phyloP scores from a whole-genome alignment of 1,140 invertebrate species.

The Cecropterus lyciades region DNA sequence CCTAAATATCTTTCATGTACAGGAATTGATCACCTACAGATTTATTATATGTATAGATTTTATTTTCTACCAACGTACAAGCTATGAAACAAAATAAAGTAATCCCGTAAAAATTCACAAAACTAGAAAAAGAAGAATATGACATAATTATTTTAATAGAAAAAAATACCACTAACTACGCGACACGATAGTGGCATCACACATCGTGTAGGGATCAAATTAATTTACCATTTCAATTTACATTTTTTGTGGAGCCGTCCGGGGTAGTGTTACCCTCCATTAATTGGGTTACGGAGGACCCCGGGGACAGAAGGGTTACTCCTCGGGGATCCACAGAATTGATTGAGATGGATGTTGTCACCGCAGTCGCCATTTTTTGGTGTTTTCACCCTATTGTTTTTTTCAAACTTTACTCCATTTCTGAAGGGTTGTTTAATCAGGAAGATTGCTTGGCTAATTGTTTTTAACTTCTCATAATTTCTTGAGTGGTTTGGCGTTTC shows the following conservation, averaged over 20 bases:
- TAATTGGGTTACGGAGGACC: slow-evolving; percentile 73
- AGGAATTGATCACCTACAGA: too few relatives aligned
- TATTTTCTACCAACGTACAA: too few relatives aligned
- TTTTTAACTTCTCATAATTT: slow-evolving; percentile 54
- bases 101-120: too few relatives aligned
- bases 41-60: too few relatives aligned
- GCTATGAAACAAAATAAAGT: too few relatives aligned
- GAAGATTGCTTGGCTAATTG: slow-evolving; percentile 48
- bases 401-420: slow-evolving; percentile 43
- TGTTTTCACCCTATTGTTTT: slow-evolving; percentile 52
- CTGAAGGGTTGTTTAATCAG: slow-evolving; percentile 46
- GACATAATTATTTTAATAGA: neutral
- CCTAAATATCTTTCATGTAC: too few relatives aligned
- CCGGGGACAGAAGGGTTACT: slow-evolving; percentile 65
- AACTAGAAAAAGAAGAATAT: too few relatives aligned
- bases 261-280: slow-evolving; percentile 56
- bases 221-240: slow-evolving; percentile 70
- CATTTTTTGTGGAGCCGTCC: slow-evolving; percentile 59
- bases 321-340: slow-evolving; percentile 62
- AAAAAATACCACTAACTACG: neutral
- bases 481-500: slow-evolving; percentile 61
- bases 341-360: slow-evolving; percentile 77
- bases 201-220: slow-evolving; percentile 51
- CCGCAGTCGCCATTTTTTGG: slow-evolving; percentile 58
- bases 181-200: slow-evolving; percentile 27